Evolutionary conservation across 1,140 invertebrate genomes (phyloP).

Genomic region (Eurosta solidaginis): DNA sequence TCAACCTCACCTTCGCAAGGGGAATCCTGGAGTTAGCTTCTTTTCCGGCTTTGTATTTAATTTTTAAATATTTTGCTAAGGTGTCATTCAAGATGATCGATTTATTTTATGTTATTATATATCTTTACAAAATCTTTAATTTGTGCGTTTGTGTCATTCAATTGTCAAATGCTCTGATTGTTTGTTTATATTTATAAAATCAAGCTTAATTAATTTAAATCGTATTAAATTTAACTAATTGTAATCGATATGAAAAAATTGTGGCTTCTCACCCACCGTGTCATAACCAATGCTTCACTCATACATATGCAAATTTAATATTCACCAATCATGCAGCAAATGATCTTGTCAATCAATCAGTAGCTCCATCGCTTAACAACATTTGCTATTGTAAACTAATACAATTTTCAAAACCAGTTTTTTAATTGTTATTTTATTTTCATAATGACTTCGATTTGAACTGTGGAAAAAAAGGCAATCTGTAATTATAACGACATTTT

Average conservation of each 20-base stretch:
- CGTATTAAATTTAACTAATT: background rate
- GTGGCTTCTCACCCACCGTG: background rate
- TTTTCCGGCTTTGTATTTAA: background rate
- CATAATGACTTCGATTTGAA: background rate
- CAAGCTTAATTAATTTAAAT: constrained; percentile 9
- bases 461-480: background rate
- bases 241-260: background rate
- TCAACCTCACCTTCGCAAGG: no score
- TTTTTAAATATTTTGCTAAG: background rate
- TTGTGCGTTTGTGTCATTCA: background rate
- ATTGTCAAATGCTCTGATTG: background rate
- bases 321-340: background rate
- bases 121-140: background rate
- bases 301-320: no score
- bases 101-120: background rate
- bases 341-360: background rate
- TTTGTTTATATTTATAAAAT: background rate
- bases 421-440: background rate
- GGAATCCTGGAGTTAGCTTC: no score
- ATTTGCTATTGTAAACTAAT: background rate
- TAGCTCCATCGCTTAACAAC: background rate
- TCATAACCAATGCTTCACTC: no score
- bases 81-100: background rate
- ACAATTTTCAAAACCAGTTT: background rate
- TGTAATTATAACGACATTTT: no score